Percentiles rank a stretch among this genome's conserved stretches.
Evolutionary conservation across 1,140 invertebrate genomes (phyloP).

Genomic region (Littorina saxatilis): DNA sequence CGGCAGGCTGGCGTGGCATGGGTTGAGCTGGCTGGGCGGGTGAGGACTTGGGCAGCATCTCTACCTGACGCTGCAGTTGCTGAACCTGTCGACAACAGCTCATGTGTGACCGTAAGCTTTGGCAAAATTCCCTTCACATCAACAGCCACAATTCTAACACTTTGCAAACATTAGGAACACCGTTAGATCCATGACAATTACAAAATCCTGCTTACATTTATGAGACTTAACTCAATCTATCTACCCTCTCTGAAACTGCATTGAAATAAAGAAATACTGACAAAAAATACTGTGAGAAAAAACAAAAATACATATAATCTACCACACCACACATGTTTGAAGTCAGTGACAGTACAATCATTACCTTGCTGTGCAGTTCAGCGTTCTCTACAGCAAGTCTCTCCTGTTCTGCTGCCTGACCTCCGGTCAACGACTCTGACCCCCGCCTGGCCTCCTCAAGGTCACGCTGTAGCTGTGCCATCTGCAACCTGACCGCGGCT

Average conservation of each 20-base stretch:
- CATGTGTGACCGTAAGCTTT: too few relatives aligned
- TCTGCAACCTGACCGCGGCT: conserved; percentile 82
- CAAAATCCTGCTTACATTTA: too few relatives aligned
- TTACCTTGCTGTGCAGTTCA: conserved; percentile 81
- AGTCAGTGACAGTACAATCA: neutral
- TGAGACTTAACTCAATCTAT: too few relatives aligned
- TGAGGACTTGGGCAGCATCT: conserved; percentile 78
- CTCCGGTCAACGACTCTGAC: conserved; percentile 6
- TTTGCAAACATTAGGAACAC: too few relatives aligned
- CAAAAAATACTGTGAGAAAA: too few relatives aligned
- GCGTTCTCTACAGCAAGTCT: conserved; percentile 79
- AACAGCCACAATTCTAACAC: too few relatives aligned
- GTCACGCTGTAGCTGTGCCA: conserved; percentile 86
- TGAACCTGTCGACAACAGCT: conserved; percentile 56
- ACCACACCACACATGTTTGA: too few relatives aligned
- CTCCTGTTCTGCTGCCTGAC: conserved; percentile 62
- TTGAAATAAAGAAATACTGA: too few relatives aligned
- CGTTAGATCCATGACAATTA: too few relatives aligned
- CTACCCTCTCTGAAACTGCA: too few relatives aligned
- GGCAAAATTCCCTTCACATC: too few relatives aligned
- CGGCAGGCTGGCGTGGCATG: conserved; percentile 57
- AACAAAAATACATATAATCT: too few relatives aligned
- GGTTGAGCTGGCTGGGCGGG: conserved; percentile 58
- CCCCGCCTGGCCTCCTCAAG: conserved; percentile 80
- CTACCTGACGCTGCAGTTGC: conserved; percentile 87